Conservation (phyloP, 37 sponge, comb jelly and placozoan species). For the Spongia lamella region DNA sequence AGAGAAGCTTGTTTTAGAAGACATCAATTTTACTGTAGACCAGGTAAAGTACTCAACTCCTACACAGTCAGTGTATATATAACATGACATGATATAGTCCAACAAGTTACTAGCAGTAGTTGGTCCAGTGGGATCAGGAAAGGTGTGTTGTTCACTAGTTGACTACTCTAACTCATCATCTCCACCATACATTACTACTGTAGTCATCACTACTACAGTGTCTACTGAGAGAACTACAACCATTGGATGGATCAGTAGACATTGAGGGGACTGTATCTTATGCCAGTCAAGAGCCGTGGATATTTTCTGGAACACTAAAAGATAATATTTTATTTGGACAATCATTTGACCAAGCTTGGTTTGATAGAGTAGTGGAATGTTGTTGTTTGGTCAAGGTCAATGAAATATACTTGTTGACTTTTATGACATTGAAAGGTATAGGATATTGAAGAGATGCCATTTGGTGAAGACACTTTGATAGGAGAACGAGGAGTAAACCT, state of each 20-base stretch:
- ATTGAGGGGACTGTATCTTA: slow-evolving; percentile 11
- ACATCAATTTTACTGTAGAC: slow-evolving; percentile 37
- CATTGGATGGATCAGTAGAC: neutral
- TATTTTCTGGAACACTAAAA: slow-evolving; percentile 28
- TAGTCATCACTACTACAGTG: slow-evolving; percentile 13
- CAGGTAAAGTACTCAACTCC: neutral
- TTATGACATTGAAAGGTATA: neutral
- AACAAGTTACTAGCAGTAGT: slow-evolving; percentile 22
- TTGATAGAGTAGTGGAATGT: slow-evolving; percentile 5
- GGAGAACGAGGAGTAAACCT: slow-evolving; percentile 62
- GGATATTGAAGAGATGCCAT: slow-evolving; percentile 39
- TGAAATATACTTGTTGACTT: neutral
- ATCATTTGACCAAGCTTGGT: slow-evolving; percentile 3
- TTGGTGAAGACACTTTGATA: slow-evolving; percentile 50
- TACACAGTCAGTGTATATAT: neutral
- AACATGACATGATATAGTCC: neutral
- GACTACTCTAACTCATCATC: neutral
- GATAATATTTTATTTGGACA: slow-evolving; percentile 32
- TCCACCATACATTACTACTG: too few relatives aligned
- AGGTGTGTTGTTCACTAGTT: slow-evolving; percentile 8
- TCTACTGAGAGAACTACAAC: slow-evolving; percentile 1
- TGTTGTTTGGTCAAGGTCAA: slow-evolving; percentile 8
- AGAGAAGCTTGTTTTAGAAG: slow-evolving; percentile 9
- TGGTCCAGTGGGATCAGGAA: slow-evolving; percentile 53
- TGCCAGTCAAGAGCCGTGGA: slow-evolving; percentile 28